These are phyloP conservation scores for Microcebus ravelobensis DNA, from an alignment of 2,113 vertebrate genomes.

Conservation along the genomic window DNA sequence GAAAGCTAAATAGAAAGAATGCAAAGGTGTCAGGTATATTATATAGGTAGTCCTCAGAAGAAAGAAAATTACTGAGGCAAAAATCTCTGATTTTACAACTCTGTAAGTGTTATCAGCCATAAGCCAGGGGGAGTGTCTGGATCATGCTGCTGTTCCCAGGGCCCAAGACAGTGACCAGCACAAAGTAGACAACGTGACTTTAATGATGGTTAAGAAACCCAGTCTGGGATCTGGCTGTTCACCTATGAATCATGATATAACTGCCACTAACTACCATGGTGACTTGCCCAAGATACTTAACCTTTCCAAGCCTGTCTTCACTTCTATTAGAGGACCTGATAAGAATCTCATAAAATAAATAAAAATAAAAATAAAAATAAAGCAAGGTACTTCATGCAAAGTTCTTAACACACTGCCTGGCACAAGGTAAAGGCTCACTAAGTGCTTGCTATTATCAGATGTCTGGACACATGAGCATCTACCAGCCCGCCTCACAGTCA, in stretches of 20 bases:
- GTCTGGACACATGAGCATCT: not conserved
- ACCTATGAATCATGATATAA: not conserved
- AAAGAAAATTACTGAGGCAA: not conserved
- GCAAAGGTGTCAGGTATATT: not conserved
- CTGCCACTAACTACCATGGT: not conserved
- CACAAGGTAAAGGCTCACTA: not conserved
- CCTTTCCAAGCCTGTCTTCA: not conserved
- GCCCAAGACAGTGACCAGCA: not conserved
- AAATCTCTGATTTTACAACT: not conserved
- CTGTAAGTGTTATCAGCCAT: not conserved
- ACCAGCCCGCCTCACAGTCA: not conserved
- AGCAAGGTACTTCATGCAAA: not conserved
- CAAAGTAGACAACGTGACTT: not conserved
- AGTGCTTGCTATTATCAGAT: not conserved
- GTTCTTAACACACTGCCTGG: not conserved
- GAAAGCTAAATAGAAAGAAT: not conserved
- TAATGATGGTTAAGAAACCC: not conserved
- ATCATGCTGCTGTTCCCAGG: not conserved
- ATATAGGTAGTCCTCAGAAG: not conserved
- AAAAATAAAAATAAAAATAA: not conserved
- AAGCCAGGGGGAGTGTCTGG: not conserved
- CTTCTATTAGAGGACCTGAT: not conserved
- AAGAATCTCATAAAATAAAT: not conserved
- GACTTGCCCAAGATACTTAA: not conserved
- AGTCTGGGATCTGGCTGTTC: not conserved